These are phyloP conservation scores for Pandemis corylana DNA, from an alignment of 2,888 invertebrate genomes.

Conservation along the genomic window DNA sequence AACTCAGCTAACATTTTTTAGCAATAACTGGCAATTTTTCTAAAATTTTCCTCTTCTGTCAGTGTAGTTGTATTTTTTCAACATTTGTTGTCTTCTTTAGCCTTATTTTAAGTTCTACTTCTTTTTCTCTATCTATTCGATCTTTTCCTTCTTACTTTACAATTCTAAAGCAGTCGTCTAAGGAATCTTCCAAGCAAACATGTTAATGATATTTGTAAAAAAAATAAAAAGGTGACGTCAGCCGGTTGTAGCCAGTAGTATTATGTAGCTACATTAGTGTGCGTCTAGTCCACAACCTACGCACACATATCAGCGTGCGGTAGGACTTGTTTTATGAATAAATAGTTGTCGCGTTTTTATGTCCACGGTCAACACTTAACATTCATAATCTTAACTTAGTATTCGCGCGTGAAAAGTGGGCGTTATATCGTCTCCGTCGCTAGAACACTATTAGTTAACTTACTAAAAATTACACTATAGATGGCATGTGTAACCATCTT, in stretches of 20 bases:
- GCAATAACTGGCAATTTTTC: too few species aligned
- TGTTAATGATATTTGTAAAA: slow-evolving; percentile 6
- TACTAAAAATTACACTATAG: too few species aligned
- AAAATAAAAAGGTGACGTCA: slow-evolving; percentile 17
- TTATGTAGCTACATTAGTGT: slow-evolving; percentile 14
- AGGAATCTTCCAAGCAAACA: slow-evolving; percentile 2
- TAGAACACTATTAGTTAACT: not conserved
- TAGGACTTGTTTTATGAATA: slow-evolving; percentile 18
- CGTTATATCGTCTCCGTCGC: not conserved
- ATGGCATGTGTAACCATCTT: too few species aligned
- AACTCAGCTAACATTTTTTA: too few species aligned
- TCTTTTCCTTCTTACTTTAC: not conserved
- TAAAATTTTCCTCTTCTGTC: too few species aligned
- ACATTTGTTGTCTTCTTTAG: not conserved
- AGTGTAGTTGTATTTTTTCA: not conserved
- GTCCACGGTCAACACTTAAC: slow-evolving; percentile 7
- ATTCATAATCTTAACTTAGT: not conserved
- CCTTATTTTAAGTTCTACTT: not conserved
- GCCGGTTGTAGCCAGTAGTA: slow-evolving; percentile 16
- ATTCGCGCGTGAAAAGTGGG: not conserved
- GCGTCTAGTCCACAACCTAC: slow-evolving; percentile 17
- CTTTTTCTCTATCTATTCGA: not conserved
- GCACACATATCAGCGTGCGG: slow-evolving; percentile 18
- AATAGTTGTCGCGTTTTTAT: slow-evolving; percentile 16
- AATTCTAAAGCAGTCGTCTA: not conserved